Evolutionary conservation across 2,797 vertebrate species (phyloP).

Genomic region (Dicrostonyx torquatus): DNA sequence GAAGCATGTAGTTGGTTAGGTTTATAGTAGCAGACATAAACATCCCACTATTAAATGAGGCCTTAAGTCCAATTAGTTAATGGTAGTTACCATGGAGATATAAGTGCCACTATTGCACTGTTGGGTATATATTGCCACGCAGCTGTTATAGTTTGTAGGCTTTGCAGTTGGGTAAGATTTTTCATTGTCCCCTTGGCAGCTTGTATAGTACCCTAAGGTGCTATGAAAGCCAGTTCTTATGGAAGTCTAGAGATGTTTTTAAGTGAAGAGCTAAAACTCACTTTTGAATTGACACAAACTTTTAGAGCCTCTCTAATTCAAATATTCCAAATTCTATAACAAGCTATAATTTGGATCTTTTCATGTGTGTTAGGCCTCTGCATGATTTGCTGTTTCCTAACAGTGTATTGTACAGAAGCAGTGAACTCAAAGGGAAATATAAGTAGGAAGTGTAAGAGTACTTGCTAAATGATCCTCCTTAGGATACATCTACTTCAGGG

Average conservation of each 20-base stretch:
- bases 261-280: neutral
- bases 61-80: neutral
- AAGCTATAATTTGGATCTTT: neutral
- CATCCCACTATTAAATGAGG: neutral
- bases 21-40: neutral
- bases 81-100: neutral
- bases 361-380: neutral
- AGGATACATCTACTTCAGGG: neutral
- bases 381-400: neutral
- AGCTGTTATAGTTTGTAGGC: neutral
- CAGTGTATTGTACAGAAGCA: neutral
- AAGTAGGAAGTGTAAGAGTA: neutral
- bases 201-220: no score
- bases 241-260: neutral
- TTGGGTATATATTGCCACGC: neutral
- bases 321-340: neutral
- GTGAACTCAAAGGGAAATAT: neutral
- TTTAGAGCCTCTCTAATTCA: neutral
- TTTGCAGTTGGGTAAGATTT: neutral
- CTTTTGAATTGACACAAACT: neutral
- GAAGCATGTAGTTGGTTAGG: neutral
- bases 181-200: neutral
- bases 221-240: neutral
- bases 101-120: neutral
- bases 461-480: neutral